These are phyloP conservation scores for Apteryx mantelli DNA, from an alignment of 2,113 vertebrate species.

Conservation along the genomic window DNA sequence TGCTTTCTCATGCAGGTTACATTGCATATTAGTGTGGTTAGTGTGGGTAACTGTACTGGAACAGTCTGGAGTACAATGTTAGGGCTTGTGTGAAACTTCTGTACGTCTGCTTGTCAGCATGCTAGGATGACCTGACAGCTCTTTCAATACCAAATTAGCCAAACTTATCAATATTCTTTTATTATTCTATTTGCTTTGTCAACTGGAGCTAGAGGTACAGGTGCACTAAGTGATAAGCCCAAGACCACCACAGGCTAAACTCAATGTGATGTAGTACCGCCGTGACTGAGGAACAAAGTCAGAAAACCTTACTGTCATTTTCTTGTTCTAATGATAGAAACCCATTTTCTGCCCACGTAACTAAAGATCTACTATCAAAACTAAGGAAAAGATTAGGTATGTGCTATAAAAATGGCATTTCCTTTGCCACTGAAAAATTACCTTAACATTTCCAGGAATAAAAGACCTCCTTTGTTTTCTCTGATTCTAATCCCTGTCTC, in stretches of 20 bases:
- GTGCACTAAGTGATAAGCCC: background rate
- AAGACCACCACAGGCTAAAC: background rate
- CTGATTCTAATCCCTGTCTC: constrained; percentile 9
- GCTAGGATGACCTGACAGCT: background rate
- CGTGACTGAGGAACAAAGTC: background rate
- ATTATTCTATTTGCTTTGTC: background rate
- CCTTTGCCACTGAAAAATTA: constrained; percentile 69
- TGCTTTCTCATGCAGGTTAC: background rate
- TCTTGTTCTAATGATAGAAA: constrained; percentile 11
- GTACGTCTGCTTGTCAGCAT: fast-evolving
- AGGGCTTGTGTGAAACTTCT: background rate
- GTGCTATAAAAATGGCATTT: constrained; percentile 67
- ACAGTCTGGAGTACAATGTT: background rate
- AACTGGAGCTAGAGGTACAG: background rate
- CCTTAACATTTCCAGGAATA: constrained; percentile 68
- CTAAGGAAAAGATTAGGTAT: constrained; percentile 32
- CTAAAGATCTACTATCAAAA: constrained; percentile 55
- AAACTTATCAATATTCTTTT: background rate
- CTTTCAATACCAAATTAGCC: background rate
- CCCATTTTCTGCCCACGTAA: background rate
- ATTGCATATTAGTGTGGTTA: background rate
- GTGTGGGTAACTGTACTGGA: background rate
- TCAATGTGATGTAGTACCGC: fast-evolving
- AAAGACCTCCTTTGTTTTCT: constrained; percentile 64
- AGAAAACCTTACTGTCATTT: background rate